phyloP scores from a whole-genome alignment of 1,140 invertebrate genomes.

The Drosophila paulistorum region DNA sequence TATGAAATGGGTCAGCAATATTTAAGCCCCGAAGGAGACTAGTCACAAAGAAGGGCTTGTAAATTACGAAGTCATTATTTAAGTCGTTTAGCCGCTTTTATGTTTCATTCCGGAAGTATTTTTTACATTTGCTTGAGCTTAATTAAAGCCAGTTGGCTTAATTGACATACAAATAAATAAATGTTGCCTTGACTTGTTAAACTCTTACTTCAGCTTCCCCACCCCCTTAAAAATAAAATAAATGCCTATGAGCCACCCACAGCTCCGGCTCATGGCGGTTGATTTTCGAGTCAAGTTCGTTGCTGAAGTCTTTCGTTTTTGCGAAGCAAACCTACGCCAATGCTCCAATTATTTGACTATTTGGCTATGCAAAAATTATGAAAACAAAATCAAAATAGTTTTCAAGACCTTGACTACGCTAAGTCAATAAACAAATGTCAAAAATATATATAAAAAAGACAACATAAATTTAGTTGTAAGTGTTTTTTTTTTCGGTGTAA shows the following conservation, averaged over 20 bases:
- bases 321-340: slow-evolving; percentile 43
- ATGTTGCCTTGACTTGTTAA: not conserved
- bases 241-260: slow-evolving; percentile 4
- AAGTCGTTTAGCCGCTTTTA: not conserved
- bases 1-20: no score
- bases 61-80: no score
- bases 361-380: slow-evolving; percentile 34
- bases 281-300: slow-evolving; percentile 58
- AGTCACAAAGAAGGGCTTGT: no score
- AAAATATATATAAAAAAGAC: slow-evolving; percentile 33
- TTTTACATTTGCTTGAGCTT: not conserved
- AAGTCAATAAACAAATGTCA: slow-evolving; percentile 62
- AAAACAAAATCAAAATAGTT: slow-evolving; percentile 14
- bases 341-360: slow-evolving; percentile 50
- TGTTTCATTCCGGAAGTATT: not conserved
- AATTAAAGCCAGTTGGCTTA: not conserved
- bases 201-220: not conserved
- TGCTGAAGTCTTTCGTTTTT: slow-evolving; percentile 73
- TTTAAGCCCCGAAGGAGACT: no score
- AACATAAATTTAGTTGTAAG: slow-evolving; percentile 21
- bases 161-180: not conserved
- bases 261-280: not conserved
- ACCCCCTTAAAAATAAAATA: not conserved
- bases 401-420: slow-evolving; percentile 36
- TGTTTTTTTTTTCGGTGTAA: slow-evolving; percentile 49